Evolutionary conservation across 1,140 invertebrate species (phyloP), one percentile per base, ranked within the genome.

Genomic region (Drosophila cardini): DNA sequence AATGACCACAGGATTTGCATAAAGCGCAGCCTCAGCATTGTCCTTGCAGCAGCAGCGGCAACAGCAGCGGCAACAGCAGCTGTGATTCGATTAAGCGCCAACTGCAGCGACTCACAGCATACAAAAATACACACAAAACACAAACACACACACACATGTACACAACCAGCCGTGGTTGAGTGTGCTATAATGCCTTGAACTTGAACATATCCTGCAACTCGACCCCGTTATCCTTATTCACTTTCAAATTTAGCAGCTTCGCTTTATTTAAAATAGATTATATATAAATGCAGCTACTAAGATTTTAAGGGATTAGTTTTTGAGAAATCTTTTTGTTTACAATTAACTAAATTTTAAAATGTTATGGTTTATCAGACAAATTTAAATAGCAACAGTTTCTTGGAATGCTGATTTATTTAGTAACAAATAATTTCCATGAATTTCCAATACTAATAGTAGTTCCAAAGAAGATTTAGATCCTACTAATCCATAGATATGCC

Each of bases 1-100:
- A 82, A 62, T 76, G 79, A 68, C 80, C 80, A 72, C 70, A 50
- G 67, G 46, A 83, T 83, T 83, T 79, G 80, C 75, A 83, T 83
- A 83, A 71, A 79, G 58, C 74, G 69, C 63, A 81, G 70, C 72
- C 50, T 36, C 11, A 50, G 76, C 67, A 80, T 69, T 81, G 79
- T 83, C 79, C 80, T 78, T 71, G 75, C 60, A 18, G n/a, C n/a
- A n/a, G n/a, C n/a, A n/a, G 55, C 57, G 6, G 45, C 34, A 67
- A 57, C 60, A 56, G 60, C 77, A 80, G 55, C 57, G 6, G 45
- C 34, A 67, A 57, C 60, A 56, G 60, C 77, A 80, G 72, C 72
- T 56, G 71, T 72, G 76, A 78, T 77, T 78, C 76, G 76, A 78
- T 78, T 77, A 77, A 71, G 76, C 58, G 26, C 8, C 67, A 32